Percentiles rank a stretch among this genome's conserved stretches.
phyloP scores from a whole-genome alignment of 2,888 invertebrate genomes.

The Julus scandinavius region DNA sequence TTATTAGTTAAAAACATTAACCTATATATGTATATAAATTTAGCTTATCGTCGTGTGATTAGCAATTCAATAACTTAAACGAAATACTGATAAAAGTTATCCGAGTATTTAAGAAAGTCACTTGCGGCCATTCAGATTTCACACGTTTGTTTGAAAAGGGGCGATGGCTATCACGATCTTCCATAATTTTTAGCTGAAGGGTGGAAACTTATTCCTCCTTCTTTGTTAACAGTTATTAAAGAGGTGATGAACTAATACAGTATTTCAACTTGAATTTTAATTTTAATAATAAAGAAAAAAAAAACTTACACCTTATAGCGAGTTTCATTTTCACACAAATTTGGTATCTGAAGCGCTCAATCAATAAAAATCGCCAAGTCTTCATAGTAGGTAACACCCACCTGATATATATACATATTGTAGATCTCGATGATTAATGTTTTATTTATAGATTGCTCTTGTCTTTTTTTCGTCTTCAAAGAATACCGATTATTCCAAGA shows the following conservation, averaged over 20 bases:
- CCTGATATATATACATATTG: not conserved
- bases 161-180: conserved; percentile 26
- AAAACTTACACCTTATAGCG: not conserved
- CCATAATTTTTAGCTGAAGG: not conserved
- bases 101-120: not conserved
- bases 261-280: conserved; percentile 16
- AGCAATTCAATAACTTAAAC: not conserved
- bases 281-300: not conserved
- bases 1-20: too few relatives aligned
- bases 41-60: not conserved
- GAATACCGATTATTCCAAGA: not conserved
- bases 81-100: not conserved
- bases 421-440: conserved; percentile 1
- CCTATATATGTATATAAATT: not conserved
- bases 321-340: not conserved
- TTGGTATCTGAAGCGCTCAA: not conserved
- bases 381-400: not conserved
- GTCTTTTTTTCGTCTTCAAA: not conserved
- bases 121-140: conserved; percentile 2
- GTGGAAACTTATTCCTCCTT: not conserved
- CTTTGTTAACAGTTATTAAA: conserved; percentile 25
- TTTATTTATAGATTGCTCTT: not conserved
- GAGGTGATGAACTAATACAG: conserved; percentile 6
- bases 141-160: not conserved
- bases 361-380: conserved; percentile 25